Evolutionary conservation across 2,888 invertebrate genomes (phyloP).

Genomic region (Chelonus formosanus): DNA sequence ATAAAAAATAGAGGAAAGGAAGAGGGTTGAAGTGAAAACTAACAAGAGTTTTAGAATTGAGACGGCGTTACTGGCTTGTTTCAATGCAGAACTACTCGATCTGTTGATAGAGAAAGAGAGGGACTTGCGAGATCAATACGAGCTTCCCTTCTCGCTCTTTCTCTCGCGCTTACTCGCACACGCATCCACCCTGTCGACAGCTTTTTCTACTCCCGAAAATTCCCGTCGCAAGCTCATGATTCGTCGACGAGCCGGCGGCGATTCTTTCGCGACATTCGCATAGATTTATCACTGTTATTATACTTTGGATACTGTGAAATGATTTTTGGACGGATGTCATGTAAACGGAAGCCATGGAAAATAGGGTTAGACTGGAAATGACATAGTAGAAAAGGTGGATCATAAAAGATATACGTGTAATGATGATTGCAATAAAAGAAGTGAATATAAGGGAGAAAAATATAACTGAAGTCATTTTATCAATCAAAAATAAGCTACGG

Average conservation of each 20-base stretch:
- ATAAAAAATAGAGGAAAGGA: neutral
- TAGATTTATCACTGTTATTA: conserved; percentile 45
- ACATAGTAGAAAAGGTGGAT: too few relatives aligned
- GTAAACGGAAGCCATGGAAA: neutral
- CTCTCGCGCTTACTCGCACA: conserved; percentile 16
- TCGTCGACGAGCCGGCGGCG: conserved; percentile 14
- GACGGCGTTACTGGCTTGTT: conserved; percentile 40
- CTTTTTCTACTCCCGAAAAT: neutral
- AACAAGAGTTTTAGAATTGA: too few relatives aligned
- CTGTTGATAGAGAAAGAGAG: conserved; percentile 21
- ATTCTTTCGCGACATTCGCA: conserved; percentile 34
- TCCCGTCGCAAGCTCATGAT: conserved; percentile 14
- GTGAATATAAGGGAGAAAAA: too few relatives aligned
- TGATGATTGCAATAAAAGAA: too few relatives aligned
- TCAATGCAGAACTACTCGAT: conserved; percentile 41
- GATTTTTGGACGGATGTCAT: conserved; percentile 28
- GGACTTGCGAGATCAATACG: conserved; percentile 42
- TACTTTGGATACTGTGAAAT: conserved; percentile 38
- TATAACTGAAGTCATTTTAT: too few relatives aligned
- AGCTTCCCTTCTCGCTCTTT: conserved; percentile 23
- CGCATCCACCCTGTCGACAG: conserved; percentile 8
- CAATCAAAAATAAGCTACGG: too few relatives aligned
- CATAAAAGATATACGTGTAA: too few relatives aligned
- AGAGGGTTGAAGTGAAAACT: too few relatives aligned
- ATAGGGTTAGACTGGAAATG: too few relatives aligned